These are phyloP conservation scores for Conchocele bisecta DNA, from an alignment of 2,888 invertebrate genomes.

Conservation along the genomic window DNA sequence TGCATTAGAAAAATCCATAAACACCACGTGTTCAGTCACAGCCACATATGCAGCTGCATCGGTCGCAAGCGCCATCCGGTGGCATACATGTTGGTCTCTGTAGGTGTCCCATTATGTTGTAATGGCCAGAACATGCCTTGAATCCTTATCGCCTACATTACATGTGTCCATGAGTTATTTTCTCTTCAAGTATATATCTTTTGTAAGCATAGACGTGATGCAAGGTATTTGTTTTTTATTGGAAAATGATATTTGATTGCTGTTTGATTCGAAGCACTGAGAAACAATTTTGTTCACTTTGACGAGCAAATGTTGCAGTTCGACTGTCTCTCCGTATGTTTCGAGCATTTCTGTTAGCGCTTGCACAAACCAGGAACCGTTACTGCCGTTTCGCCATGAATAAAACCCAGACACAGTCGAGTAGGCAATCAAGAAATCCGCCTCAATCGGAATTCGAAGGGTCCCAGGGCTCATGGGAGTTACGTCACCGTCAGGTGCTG, in stretches of 20 bases:
- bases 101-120: too few relatives aligned
- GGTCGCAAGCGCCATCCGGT: too few relatives aligned
- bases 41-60: too few relatives aligned
- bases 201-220: constrained; percentile 79
- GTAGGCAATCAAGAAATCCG: constrained; percentile 81
- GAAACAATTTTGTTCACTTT: constrained; percentile 79
- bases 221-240: constrained; percentile 79
- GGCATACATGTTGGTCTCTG: too few relatives aligned
- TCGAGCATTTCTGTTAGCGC: constrained; percentile 74
- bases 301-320: constrained; percentile 77
- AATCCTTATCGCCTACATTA: too few relatives aligned
- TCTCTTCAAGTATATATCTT: constrained; percentile 74
- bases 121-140: too few relatives aligned
- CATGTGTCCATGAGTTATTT: too few relatives aligned
- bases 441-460: constrained; percentile 56
- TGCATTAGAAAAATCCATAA: too few relatives aligned
- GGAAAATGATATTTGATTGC: constrained; percentile 61
- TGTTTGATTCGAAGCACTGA: constrained; percentile 78
- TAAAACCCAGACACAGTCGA: constrained; percentile 81
- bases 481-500: not conserved
- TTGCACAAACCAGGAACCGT: constrained; percentile 82
- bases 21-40: too few relatives aligned
- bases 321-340: constrained; percentile 66
- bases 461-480: not conserved
- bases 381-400: constrained; percentile 80